These are phyloP conservation scores for Habropoda laboriosa DNA, from an alignment of 1,140 invertebrate genomes.

Conservation along the genomic window DNA sequence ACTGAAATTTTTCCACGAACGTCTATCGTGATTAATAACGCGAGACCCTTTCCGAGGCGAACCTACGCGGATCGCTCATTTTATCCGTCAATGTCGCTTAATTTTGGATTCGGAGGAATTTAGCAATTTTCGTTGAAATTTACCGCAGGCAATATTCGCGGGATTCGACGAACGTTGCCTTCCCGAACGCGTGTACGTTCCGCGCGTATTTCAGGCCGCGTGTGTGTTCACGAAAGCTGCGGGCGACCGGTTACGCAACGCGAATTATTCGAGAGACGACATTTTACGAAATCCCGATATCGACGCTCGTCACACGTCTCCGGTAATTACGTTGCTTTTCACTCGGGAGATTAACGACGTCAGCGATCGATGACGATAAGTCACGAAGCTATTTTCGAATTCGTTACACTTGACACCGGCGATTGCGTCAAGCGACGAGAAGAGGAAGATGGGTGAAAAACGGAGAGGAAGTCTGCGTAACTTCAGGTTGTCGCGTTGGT, in stretches of 20 bases:
- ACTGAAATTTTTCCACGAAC: no score
- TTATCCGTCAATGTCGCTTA: conserved; percentile 11
- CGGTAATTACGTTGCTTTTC: background rate
- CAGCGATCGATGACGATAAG: conserved; percentile 11
- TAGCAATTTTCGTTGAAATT: conserved; percentile 20
- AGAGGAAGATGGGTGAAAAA: background rate
- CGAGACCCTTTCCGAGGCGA: no score
- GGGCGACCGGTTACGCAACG: conserved; percentile 29
- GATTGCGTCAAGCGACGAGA: background rate
- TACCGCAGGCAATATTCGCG: background rate
- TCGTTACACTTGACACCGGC: background rate
- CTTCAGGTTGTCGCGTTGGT: conserved; percentile 3
- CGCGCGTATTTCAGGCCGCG: background rate
- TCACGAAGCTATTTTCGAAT: background rate
- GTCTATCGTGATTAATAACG: background rate
- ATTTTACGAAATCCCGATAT: conserved; percentile 9
- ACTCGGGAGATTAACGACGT: conserved; percentile 8
- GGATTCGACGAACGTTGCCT: background rate
- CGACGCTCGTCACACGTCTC: background rate
- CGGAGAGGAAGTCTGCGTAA: background rate
- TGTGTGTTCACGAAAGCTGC: background rate
- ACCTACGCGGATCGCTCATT: background rate
- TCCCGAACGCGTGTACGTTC: no score
- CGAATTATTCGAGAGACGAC: conserved; percentile 1
- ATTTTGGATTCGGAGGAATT: background rate